A percentile compares a stretch with the other conserved stretches of the same genome.
These are phyloP conservation scores for Psammodynastes pulverulentus DNA, from an alignment of 2,113 vertebrate species.

Conservation along the genomic window DNA sequence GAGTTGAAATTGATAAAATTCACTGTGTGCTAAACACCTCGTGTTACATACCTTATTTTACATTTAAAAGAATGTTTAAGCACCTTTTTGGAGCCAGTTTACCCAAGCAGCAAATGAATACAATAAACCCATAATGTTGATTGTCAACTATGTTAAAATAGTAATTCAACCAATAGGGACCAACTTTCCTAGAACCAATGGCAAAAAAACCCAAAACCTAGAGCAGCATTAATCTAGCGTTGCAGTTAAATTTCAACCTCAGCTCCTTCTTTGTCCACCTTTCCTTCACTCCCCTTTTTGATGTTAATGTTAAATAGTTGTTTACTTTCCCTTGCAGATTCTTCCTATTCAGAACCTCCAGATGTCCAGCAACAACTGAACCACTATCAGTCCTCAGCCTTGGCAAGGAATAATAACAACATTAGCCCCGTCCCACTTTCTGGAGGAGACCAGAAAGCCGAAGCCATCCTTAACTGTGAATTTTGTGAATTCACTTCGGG, in stretches of 20 bases:
- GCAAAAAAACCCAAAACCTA: neutral
- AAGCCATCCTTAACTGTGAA: conserved; percentile 89
- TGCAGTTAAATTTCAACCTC: neutral
- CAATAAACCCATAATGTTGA: neutral
- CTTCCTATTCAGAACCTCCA: conserved; percentile 85
- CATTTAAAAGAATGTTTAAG: neutral
- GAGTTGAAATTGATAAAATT: neutral
- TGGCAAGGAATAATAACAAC: conserved; percentile 82
- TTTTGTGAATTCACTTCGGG: conserved; percentile 98
- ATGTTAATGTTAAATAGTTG: neutral
- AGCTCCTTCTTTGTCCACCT: neutral
- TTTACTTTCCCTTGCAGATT: conserved; percentile 69
- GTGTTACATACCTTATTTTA: neutral
- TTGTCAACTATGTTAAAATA: neutral
- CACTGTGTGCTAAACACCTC: neutral
- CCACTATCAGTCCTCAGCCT: conserved; percentile 87
- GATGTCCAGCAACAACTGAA: conserved; percentile 94
- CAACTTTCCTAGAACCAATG: neutral
- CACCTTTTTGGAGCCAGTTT: neutral
- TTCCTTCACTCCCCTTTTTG: neutral
- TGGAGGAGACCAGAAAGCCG: conserved; percentile 69
- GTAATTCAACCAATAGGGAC: neutral
- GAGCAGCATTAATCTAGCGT: neutral
- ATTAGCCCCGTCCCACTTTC: conserved; percentile 74
- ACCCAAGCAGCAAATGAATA: neutral